Evolutionary conservation across 53 echinoderm and acorn worm genomes (phyloP), one percentile per base, ranked within the genome.

Genomic region (Luidia sarsii): DNA sequence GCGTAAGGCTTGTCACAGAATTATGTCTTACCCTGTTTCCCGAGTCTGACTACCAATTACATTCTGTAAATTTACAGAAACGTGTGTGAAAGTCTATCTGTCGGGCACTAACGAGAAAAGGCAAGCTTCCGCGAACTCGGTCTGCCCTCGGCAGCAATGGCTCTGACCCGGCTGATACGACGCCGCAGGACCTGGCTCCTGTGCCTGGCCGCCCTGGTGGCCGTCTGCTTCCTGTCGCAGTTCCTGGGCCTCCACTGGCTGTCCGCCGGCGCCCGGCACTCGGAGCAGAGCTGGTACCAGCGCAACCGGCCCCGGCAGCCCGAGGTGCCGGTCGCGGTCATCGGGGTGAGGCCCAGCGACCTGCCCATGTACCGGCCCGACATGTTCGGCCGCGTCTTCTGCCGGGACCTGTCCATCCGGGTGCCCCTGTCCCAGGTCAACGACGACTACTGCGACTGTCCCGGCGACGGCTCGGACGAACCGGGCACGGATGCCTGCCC

Each of bases 401-500:
- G 96, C 52, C 33, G 68, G 35, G 91, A 91, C 21, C 79, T 69
- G 10, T 70, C 88, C 4, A 27, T 14, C 15, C 60, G 55, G 65
- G 67, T 96, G 33, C 88, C 90, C 0, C 73, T 83, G 31, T 69
- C 57, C 19, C 77, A 72, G 18, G 69, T 96, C 9, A 96, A 96
- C 45, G 96, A 96, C 60, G 91, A 96, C 46, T 93, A 75, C 65
- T 93, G 93, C 59, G 96, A 96, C 57, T 96, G 96, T 64, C 49
- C 37, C 15, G 38, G 30, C 4, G 96, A 96, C 67, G 96, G 93
- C 22, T 92, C 92, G 0, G 96, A 96, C 39, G 96, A 96, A 54
- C 96, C 96, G 0, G 96, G 93, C 21, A 96, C 96, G 18, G 90
- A 90, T 39, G 96, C 96, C 18, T 96, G 96, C 32, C 86, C 88